Evolutionary conservation across 2,888 invertebrate genomes (phyloP).

Genomic region (Cordilura impudica): DNA sequence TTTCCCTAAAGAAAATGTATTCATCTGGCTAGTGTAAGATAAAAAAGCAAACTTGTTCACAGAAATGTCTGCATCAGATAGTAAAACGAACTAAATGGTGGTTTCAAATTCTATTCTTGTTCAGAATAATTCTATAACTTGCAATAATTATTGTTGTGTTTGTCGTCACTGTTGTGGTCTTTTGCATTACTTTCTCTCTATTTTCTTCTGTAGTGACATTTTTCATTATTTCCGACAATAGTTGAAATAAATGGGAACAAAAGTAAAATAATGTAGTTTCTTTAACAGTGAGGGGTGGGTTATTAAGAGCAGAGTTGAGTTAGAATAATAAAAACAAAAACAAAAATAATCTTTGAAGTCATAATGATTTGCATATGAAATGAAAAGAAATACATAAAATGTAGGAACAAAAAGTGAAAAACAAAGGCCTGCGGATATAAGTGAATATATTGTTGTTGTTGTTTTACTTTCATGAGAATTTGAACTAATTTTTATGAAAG

Average conservation of each 20-base stretch:
- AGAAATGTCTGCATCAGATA: conserved; percentile 57
- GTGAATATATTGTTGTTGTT: conserved; percentile 19
- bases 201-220: conserved; percentile 41
- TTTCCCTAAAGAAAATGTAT: background rate
- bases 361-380: conserved; percentile 53
- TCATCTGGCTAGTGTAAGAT: background rate
- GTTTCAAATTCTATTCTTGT: conserved; percentile 39
- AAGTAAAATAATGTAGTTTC: conserved; percentile 42
- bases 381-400: conserved; percentile 20
- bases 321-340: background rate
- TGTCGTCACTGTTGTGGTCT: conserved; percentile 17
- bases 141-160: conserved; percentile 39
- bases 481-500: conserved; percentile 28
- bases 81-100: conserved; percentile 12
- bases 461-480: conserved; percentile 31
- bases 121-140: conserved; percentile 42
- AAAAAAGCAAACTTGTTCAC: background rate
- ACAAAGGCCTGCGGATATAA: conserved; percentile 38
- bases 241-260: conserved; percentile 16
- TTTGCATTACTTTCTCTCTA: conserved; percentile 30
- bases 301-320: conserved; percentile 16
- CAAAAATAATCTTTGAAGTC: background rate
- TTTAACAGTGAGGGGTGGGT: conserved; percentile 37
- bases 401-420: conserved; percentile 41
- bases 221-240: conserved; percentile 48